Base-by-base conservation (phyloP, 2,888 invertebrate genomes). In the Drosophila setosimentum region DNA sequence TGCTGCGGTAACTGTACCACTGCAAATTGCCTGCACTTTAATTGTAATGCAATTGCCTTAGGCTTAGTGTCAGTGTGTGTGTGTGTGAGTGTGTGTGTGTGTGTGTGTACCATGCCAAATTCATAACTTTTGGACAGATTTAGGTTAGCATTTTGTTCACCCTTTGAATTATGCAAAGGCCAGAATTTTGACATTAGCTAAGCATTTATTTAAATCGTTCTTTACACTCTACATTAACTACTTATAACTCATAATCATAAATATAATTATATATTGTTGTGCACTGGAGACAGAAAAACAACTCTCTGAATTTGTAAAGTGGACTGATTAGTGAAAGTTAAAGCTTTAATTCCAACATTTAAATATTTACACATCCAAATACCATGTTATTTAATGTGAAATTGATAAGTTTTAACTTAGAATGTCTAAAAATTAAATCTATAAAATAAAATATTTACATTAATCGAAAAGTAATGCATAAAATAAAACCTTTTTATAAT, bases 71-170 rank as follows among this genome's bases (percentile, higher is more conserved):
- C 0, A n/a, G 27, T 59, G n/a, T 37, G 35, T 33, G n/a, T 21
- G 24, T 54, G 30, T 53, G 18, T 59, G 11, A 16, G 40, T 61
- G 33, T 48, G 21, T 53, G 21, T 51, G 30, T 54, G 27, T 53
- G 18, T 55, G 27, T 68, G 54, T 59, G 58, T 65, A 69, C 65
- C 53, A 72, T 70, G 61, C 69, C 33, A 58, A 85, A 86, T 86
- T 86, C 83, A 90, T 83, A 88, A 90, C 83, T 88, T 76, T 78
- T 73, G 77, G 90, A 85, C 88, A 90, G 72, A 81, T 86, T 88
- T 77, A 70, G 88, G 88, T 83, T 79, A 62, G 72, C 69, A 68
- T 71, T 70, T 67, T 51, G 60, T 54, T 65, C 48, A 68, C 32
- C 37, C 67, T 60, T 55, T 68, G 65, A 69, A 50, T 78, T 74